A percentile compares a stretch with the other conserved stretches of the same genome.
Conservation (phyloP, 2,113 vertebrate genomes). For the Albula glossodonta region DNA sequence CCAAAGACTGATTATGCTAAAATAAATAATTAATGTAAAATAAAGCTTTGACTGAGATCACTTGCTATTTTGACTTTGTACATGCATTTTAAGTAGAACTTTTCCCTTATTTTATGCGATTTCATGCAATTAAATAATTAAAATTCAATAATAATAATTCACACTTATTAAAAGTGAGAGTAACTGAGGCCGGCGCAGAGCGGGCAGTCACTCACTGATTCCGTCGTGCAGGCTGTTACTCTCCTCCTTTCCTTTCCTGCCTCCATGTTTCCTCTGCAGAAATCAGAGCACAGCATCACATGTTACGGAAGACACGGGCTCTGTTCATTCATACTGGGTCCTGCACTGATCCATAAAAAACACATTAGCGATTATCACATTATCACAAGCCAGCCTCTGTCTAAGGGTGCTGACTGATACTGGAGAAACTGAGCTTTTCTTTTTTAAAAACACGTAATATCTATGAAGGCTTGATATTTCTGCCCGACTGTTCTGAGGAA, state of each 20-base stretch:
- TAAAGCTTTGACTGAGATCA: no score
- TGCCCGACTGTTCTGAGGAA: not conserved
- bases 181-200: not conserved
- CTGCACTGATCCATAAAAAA: not conserved
- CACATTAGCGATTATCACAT: not conserved
- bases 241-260: not conserved
- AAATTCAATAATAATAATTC: not conserved
- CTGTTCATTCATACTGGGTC: not conserved
- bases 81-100: no score
- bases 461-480: not conserved
- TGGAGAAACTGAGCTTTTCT: not conserved
- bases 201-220: not conserved
- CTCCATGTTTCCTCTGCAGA: not conserved
- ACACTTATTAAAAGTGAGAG: not conserved
- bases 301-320: not conserved
- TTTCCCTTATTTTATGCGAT: no score
- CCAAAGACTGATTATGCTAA: no score
- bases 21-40: no score
- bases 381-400: not conserved
- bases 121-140: no score
- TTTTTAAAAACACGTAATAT: not conserved
- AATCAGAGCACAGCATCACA: not conserved
- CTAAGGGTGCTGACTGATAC: not conserved
- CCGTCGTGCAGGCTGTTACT: slow-evolving; percentile 1
- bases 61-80: no score